These are phyloP conservation scores for Zaprionus lachaisei DNA, from an alignment of 1,140 invertebrate genomes.

Conservation along the genomic window DNA sequence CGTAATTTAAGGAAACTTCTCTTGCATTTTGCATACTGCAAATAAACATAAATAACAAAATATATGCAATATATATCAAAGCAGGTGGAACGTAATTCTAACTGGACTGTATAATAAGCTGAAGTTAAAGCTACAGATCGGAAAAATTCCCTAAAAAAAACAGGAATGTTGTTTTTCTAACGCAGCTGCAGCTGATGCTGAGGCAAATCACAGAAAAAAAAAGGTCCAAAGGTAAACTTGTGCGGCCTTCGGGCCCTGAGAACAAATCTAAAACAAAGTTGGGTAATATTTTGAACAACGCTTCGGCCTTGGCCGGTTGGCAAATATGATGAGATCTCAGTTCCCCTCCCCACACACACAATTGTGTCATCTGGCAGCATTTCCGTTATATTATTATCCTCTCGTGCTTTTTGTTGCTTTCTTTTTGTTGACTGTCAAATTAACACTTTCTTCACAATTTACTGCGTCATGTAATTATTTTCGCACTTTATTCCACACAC, in stretches of 20 bases:
- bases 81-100: neutral
- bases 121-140: neutral
- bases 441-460: constrained; percentile 15
- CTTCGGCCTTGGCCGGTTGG: constrained; percentile 51
- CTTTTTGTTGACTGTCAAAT: constrained; percentile 17
- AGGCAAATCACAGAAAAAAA: constrained; percentile 1
- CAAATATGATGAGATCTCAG: constrained; percentile 11
- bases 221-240: constrained; percentile 32
- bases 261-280: constrained; percentile 62
- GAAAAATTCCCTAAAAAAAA: neutral
- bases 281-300: constrained; percentile 38
- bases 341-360: neutral
- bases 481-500: constrained; percentile 54
- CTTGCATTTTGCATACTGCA: neutral
- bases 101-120: neutral
- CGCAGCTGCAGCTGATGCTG: constrained; percentile 1
- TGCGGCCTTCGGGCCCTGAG: constrained; percentile 41
- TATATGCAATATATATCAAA: neutral
- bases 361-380: constrained; percentile 10
- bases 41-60: constrained; percentile 1
- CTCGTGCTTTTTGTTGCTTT: constrained; percentile 2
- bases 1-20: constrained; percentile 15
- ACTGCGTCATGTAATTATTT: constrained; percentile 21
- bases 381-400: constrained; percentile 13
- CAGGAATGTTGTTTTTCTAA: neutral